Percentiles rank a stretch among this genome's conserved stretches.
Evolutionary conservation across 2,797 vertebrate species (phyloP).

Genomic region (Siniperca scherzeri): DNA sequence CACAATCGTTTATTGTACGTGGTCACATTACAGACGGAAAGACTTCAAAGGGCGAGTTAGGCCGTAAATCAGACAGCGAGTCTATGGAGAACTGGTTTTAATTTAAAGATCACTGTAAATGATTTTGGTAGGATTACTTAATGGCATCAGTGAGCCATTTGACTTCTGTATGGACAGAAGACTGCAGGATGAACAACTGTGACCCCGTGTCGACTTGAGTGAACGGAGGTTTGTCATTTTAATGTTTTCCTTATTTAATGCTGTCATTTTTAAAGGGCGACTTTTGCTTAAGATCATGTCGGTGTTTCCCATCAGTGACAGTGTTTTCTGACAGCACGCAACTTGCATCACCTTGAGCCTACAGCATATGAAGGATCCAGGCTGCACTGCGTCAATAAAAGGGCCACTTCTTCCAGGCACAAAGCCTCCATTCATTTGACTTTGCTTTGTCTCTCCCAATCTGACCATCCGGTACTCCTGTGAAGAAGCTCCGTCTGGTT

Average conservation of each 20-base stretch:
- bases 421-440: slow-evolving; percentile 73
- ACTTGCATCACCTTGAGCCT: slow-evolving; percentile 15
- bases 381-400: slow-evolving; percentile 33
- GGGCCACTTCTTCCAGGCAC: slow-evolving; percentile 52
- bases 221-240: background rate
- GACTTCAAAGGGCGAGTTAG: background rate
- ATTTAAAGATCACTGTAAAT: background rate
- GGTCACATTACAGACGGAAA: background rate
- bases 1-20: accelerated
- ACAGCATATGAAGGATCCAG: slow-evolving; percentile 4
- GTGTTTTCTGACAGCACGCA: background rate
- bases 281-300: background rate
- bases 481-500: slow-evolving; percentile 1
- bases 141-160: background rate
- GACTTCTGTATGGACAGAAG: background rate
- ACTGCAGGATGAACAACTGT: background rate
- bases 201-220: slow-evolving; percentile 4
- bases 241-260: accelerated
- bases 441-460: slow-evolving; percentile 51
- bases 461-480: slow-evolving; percentile 38
- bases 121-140: background rate
- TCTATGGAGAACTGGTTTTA: background rate
- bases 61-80: slow-evolving; percentile 5
- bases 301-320: background rate
- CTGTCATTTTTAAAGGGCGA: background rate